Base-by-base conservation (phyloP, 2,797 vertebrate species). In the Babyrousa celebensis region DNA sequence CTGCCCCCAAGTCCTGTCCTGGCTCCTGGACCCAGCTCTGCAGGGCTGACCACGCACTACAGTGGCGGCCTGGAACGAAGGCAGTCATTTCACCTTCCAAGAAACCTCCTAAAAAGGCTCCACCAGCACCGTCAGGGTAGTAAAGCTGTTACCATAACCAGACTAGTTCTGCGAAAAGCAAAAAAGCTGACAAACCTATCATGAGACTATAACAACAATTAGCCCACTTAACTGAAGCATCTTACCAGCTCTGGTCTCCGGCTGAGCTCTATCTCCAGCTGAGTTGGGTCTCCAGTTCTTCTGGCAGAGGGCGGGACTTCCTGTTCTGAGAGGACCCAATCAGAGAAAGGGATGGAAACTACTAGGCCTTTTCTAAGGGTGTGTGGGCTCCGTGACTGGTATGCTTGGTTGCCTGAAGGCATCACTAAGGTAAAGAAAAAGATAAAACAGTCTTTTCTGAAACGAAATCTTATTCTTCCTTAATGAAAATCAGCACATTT, bases 31-130 rank as follows among this genome's bases (percentile, higher is more conserved):
- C 54, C 23, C 12, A 12, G 40, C 12, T 27, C 54, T 12, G 0
- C 3, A 0, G 14, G 21, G 12, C 32, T 1, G n/a, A 5, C 40
- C 15, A n/a, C 0, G 0, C 2, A 18, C 27, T 1, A 60, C 3
- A 5, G 20, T 0, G 10, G 15, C 21, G 1, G 11, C 15, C 21
- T 56, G 25, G 23, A 68, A 85, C 12, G 25, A 0, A 20, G 11
- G 16, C 2, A 52, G 12, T 32, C 2, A 4, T 58, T 91, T 68
- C 36, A 83, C 88, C 36, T 43, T 48, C 36, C 68, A 65, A 62
- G 27, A 20, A 94, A 90, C 9, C 2, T 60, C n/a, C 27, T 54
- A 18, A 60, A 91, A 72, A 7, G 9, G 1, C 23, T 62, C 56
- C 18, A 23, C 17, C 25, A 0, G 4, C 14, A n/a, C 1, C 2